Percentiles rank a stretch among this genome's conserved stretches.
phyloP scores from a whole-genome alignment of 1,140 invertebrate genomes.

The Rhyzopertha dominica region DNA sequence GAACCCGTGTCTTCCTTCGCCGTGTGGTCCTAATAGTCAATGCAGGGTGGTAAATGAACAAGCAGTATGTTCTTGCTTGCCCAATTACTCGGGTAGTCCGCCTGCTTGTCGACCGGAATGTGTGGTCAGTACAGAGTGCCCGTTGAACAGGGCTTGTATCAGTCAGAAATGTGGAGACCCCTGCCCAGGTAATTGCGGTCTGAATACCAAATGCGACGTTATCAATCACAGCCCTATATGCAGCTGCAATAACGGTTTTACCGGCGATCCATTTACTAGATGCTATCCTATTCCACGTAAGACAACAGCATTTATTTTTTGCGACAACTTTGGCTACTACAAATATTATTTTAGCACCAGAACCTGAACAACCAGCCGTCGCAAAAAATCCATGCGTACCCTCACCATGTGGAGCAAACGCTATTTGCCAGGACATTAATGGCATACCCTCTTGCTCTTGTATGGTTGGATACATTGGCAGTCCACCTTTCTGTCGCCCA shows the following conservation, averaged over 20 bases:
- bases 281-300: constrained; percentile 38
- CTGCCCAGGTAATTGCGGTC: constrained; percentile 55
- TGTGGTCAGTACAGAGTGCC: constrained; percentile 59
- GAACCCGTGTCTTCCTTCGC: constrained; percentile 70
- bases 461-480: constrained; percentile 58
- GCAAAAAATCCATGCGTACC: constrained; percentile 63
- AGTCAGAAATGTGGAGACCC: constrained; percentile 61
- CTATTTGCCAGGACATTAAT: constrained; percentile 59
- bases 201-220: constrained; percentile 53
- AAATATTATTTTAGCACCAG: constrained; percentile 23
- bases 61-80: constrained; percentile 57
- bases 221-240: constrained; percentile 63
- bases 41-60: constrained; percentile 48
- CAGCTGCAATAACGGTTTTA: constrained; percentile 53
- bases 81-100: constrained; percentile 54
- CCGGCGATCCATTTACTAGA: constrained; percentile 55
- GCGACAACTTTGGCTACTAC: constrained; percentile 10
- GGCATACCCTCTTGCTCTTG: constrained; percentile 64
- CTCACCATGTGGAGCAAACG: constrained; percentile 67
- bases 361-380: constrained; percentile 36
- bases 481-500: constrained; percentile 65
- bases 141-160: constrained; percentile 55
- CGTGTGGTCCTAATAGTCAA: constrained; percentile 61
- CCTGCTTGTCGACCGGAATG: constrained; percentile 59
- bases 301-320: background rate